Conservation (phyloP, 2,888 invertebrate genomes). For the Tricholauxania praeusta region DNA sequence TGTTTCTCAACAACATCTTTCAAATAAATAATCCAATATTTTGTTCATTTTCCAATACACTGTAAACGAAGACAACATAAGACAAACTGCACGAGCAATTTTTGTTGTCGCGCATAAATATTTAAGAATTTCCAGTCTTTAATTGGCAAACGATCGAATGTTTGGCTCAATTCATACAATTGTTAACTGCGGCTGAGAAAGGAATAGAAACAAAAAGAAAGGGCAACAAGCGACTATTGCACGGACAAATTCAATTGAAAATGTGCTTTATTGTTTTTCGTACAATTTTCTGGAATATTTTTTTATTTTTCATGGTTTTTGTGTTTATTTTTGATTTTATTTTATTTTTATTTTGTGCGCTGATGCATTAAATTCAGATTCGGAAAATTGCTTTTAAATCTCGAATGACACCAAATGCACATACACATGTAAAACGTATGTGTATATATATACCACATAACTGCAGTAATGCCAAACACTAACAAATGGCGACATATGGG, state of each 20-base stretch:
- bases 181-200: too few species aligned
- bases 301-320: neutral
- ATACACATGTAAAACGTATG: neutral
- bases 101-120: conserved; percentile 28
- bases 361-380: conserved; percentile 39
- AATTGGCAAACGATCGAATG: conserved; percentile 7
- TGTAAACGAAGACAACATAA: too few species aligned
- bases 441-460: neutral
- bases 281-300: neutral
- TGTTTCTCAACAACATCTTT: too few species aligned
- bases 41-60: too few species aligned
- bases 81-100: conserved; percentile 16
- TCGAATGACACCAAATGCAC: conserved; percentile 29
- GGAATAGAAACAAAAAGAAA: neutral
- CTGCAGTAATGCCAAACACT: conserved; percentile 8
- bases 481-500: neutral
- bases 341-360: conserved; percentile 20
- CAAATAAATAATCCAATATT: too few species aligned
- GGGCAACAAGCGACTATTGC: neutral
- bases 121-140: conserved; percentile 24
- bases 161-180: conserved; percentile 4
- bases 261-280: conserved; percentile 29
- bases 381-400: conserved; percentile 35
- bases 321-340: neutral
- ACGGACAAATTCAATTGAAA: conserved; percentile 31